Evolutionary conservation across 2,797 vertebrate species (phyloP), one percentile per base, ranked within the genome.

Genomic region (Betta splendens): DNA sequence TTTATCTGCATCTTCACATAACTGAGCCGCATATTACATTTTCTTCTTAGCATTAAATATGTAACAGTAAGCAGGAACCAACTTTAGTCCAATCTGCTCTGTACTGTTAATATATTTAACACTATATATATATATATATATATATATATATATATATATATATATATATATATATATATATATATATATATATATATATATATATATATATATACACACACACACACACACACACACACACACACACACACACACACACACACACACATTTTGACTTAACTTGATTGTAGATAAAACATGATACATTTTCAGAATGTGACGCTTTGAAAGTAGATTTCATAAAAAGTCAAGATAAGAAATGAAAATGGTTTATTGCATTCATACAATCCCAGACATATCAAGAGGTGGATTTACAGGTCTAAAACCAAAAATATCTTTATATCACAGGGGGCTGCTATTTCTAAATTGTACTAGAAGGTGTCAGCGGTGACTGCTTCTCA

Each of bases 401-500:
- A 87, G 68, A 52, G 75, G 66, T n/a, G 80, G 77, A 87, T 86
- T 84, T 83, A 76, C 61, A 82, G 80, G 44, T 71, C 60, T 81
- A 69, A 84, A 74, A 70, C 58, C 53, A 43, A 64, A n/a, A 66
- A 72, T 64, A 36, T 48, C 52, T 66, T 74, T 77, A 72, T 77
- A 72, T 81, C 71, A 32, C 17, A 17, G 15, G 42, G 42, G 54
- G 72, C 75, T 42, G 35, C 51, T 50, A 48, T 75, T 63, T 62
- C 32, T 20, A 43, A 72, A 77, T 51, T 61, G 62, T 48, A 51
- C 56, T 32, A 60, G 11, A 22, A 36, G 17, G 53, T 56, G n/a
- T 77, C 58, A 35, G 12, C 18, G 8, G 12, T 65, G 20, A 84
- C 76, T 45, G 62, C 71, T 28, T 75, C 63, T 60, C 33, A 49